A percentile compares a stretch with the other conserved stretches of the same genome.
phyloP scores from a whole-genome alignment of 2,113 vertebrate species.

The Pituophis catenifer region DNA sequence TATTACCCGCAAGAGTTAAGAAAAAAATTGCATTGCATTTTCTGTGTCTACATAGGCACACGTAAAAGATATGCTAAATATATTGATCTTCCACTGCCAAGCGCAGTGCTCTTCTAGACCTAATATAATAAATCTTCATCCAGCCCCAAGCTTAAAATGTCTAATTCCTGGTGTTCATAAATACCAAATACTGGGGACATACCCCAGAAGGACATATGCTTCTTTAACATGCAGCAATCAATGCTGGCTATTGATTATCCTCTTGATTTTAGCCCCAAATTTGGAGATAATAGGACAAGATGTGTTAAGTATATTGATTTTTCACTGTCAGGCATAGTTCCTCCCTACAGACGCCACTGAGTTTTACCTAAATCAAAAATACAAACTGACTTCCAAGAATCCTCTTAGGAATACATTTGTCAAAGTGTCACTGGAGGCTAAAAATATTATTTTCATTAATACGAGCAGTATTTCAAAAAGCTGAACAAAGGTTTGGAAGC shows the following conservation, averaged over 20 bases:
- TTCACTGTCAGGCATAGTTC: not conserved
- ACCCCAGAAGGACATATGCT: not conserved
- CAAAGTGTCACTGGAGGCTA: not conserved
- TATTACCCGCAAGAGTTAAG: not conserved
- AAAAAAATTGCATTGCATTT: not conserved
- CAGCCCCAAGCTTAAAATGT: not conserved
- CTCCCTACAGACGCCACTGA: not conserved
- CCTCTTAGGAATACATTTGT: not conserved
- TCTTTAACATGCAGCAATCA: not conserved
- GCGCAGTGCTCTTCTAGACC: not conserved
- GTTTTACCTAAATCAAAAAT: not conserved
- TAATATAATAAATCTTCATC: not conserved
- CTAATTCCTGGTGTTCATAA: not conserved
- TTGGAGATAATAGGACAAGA: not conserved
- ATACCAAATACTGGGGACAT: not conserved
- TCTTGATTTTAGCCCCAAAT: not conserved
- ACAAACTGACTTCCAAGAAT: not conserved
- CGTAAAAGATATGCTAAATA: not conserved
- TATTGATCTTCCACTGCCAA: not conserved
- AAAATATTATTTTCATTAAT: not conserved
- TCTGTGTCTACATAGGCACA: not conserved
- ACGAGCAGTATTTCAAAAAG: not conserved
- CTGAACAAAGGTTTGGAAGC: not conserved
- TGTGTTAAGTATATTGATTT: not conserved
- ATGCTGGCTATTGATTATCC: not conserved